Evolutionary conservation across 2,797 vertebrate species (phyloP), one percentile per base, ranked within the genome.

Genomic region (Streptopelia turtur): DNA sequence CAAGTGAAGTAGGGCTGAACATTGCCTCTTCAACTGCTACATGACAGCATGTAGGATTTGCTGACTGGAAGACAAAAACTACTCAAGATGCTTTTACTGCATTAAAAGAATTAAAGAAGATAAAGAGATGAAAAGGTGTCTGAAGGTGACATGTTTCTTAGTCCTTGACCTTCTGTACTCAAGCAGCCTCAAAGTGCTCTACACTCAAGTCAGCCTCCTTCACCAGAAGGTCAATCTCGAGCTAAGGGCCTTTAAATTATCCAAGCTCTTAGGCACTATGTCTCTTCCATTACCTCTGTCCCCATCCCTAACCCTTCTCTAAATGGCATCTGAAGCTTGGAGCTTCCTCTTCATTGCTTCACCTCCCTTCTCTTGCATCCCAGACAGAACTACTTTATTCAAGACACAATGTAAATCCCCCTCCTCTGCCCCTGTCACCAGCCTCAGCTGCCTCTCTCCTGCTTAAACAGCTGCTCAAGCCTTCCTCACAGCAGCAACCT

Each of bases 31-130:
- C 6, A 3, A 47, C 28, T 33, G 53, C 75, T 43, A 45, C 37
- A 5, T 5, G 25, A 52, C 49, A 72, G 71, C 16, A n/a, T 0
- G 1, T 2, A 35, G 56, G 43, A 43, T 35, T 13, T 71, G 12
- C 33, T 49, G 53, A 65, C 20, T 35, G 2, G 31, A 60, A 88
- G 49, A 85, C 35, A 52, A 90, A 68, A 83, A 31, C 45, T 55
- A 69, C 50, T 79, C 63, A 37, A 63, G 52, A 49, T 56, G 50
- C 14, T 87, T 87, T 79, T 33, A 60, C 17, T 69, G 41, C 25
- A 66, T 49, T 35, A 69, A 71, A 2, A 47, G n/a, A 93, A 91
- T 39, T 75, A 1, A 9, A 52, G 63, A 64, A 33, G 24, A 57
- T 23, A 80, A 52, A 64, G 64, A 83, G n/a, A 77, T 59, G 8